Evolutionary conservation across 2,888 invertebrate species (phyloP), one percentile per base, ranked within the genome.

Genomic region (Stomorhina lunata): DNA sequence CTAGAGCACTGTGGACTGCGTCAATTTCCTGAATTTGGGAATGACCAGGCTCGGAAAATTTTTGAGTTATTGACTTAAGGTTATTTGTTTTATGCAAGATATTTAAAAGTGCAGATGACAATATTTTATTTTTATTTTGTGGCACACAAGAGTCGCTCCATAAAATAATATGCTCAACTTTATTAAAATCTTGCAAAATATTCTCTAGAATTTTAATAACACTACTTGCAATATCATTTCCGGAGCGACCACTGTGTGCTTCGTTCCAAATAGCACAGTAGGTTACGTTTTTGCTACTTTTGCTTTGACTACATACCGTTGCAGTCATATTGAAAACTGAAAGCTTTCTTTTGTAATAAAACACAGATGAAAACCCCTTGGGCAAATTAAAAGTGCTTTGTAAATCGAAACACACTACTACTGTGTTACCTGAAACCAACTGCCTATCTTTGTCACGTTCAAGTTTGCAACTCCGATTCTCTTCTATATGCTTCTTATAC

Each of bases 301-400:
- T n/a, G n/a, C n/a, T n/a, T n/a, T n/a, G n/a, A n/a, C n/a, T n/a
- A n/a, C n/a, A n/a, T n/a, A n/a, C n/a, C n/a, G n/a, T n/a, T n/a
- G n/a, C n/a, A n/a, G n/a, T n/a, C n/a, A n/a, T 65, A 22, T 65
- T 65, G 25, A 65, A 65, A 15, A 65, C 65, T 48, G 45, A 65
- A 48, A 65, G 45, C 32, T 65, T 65, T 48, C 65, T 45, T 48
- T 65, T 65, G 32, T 48, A 65, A 17, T 48, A 65, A 48, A 48
- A 48, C 32, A 48, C 32, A 32, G 15, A 63, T 43, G 43, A 43
- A 63, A 63, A 63, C 25, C 43, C 43, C 27, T 61, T 40, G 1
- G 61, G 43, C 12, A 43, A 43, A 43, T 61, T 40, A 15, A 43
- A n/a, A n/a, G n/a, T n/a, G n/a, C n/a, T n/a, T n/a, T n/a, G n/a